These are phyloP conservation scores for Gymnopithys bicolor DNA, from an alignment of 2,797 vertebrate genomes.

Conservation along the genomic window DNA sequence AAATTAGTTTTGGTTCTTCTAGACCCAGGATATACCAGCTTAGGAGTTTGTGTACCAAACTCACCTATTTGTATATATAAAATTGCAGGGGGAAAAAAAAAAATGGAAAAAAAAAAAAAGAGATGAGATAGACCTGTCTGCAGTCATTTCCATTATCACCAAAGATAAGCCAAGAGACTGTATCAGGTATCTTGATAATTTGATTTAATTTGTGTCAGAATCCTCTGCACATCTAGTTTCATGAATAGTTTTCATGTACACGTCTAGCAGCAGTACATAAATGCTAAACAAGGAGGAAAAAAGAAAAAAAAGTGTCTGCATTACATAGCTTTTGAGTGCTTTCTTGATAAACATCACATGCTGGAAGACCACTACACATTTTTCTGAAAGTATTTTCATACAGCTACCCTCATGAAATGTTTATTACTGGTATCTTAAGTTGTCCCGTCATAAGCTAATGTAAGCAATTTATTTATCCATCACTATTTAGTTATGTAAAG, in stretches of 20 bases:
- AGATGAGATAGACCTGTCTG: not conserved
- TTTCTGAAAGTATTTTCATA: not conserved
- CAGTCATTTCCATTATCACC: not conserved
- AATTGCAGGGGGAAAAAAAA: too few species aligned
- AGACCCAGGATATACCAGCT: not conserved
- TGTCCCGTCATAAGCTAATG: not conserved
- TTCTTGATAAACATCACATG: not conserved
- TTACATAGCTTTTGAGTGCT: not conserved
- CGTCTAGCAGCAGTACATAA: not conserved
- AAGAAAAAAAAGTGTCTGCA: not conserved
- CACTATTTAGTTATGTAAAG: not conserved
- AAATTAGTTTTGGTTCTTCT: not conserved
- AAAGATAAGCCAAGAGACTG: not conserved
- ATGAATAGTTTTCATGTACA: not conserved
- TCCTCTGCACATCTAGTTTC: not conserved
- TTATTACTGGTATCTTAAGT: not conserved
- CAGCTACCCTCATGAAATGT: not conserved
- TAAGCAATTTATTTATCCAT: not conserved
- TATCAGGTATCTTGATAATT: not conserved
- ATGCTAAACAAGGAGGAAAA: not conserved
- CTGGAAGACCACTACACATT: not conserved
- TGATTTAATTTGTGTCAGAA: not conserved
- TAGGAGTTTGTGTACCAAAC: not conserved
- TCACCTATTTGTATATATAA: not conserved
- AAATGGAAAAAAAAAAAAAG: too few species aligned